Percentiles rank a stretch among this genome's conserved stretches.
Conservation (phyloP, 2,888 invertebrate genomes). For the Germaria angustata region DNA sequence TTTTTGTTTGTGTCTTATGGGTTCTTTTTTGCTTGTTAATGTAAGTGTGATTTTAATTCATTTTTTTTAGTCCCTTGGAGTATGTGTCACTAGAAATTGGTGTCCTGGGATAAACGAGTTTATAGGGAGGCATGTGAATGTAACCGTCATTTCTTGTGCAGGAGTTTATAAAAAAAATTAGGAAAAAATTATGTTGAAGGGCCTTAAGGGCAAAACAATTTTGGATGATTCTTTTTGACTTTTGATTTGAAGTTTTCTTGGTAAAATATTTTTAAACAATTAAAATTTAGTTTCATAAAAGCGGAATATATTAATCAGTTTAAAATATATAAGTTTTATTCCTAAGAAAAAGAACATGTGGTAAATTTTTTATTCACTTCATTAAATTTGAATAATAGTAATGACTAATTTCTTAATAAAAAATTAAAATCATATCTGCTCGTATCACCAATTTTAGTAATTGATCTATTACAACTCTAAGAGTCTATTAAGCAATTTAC, state of each 20-base stretch:
- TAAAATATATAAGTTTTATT: no score
- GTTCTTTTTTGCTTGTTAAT: neutral
- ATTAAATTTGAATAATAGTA: no score
- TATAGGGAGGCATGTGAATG: neutral
- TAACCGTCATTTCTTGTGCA: neutral
- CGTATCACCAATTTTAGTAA: no score
- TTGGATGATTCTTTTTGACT: neutral
- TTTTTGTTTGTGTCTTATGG: neutral
- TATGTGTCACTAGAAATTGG: conserved; percentile 58
- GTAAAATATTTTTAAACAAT: no score
- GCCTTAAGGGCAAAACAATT: conserved; percentile 6
- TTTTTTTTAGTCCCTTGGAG: conserved; percentile 47
- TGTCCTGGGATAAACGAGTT: conserved; percentile 37
- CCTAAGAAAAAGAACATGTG: no score
- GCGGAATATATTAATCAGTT: no score
- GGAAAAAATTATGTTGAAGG: neutral
- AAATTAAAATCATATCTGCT: no score
- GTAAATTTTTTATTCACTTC: neutral
- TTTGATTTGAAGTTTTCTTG: neutral
- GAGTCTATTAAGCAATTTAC: no score
- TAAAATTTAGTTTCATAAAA: no score
- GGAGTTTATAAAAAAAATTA: neutral
- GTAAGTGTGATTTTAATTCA: conserved; percentile 27
- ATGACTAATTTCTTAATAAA: no score
- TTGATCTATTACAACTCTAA: no score